These are phyloP conservation scores for Congeria kusceri DNA, from an alignment of 2,888 invertebrate genomes.

Conservation along the genomic window DNA sequence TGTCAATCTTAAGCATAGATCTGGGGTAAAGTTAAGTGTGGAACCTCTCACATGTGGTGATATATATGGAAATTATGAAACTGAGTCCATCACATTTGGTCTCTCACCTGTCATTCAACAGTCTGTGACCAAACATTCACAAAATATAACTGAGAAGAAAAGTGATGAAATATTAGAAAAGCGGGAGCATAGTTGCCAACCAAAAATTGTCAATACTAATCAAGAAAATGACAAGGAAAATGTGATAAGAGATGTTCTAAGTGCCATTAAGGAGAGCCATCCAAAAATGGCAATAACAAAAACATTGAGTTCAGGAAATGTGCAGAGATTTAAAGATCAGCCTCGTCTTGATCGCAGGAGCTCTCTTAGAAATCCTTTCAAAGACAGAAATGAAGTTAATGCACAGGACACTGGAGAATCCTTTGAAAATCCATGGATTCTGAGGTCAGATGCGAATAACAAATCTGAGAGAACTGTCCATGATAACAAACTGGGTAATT, in stretches of 20 bases:
- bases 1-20: background rate
- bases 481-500: too few species aligned
- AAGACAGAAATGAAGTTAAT: background rate
- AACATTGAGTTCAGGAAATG: background rate
- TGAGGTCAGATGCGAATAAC: slow-evolving; percentile 16
- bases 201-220: too few species aligned
- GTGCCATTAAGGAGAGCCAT: background rate
- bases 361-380: background rate
- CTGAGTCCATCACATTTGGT: background rate
- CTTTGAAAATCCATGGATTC: slow-evolving; percentile 57
- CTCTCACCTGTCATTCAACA: too few species aligned
- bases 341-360: background rate
- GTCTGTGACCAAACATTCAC: too few species aligned
- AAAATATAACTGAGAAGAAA: too few species aligned
- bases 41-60: slow-evolving; percentile 61
- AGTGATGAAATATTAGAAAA: too few species aligned
- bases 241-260: background rate
- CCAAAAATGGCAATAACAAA: background rate
- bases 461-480: background rate
- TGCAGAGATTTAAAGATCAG: background rate
- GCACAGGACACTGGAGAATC: background rate
- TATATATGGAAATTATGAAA: slow-evolving; percentile 58
- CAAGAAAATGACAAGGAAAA: background rate
- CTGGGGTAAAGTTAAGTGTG: background rate
- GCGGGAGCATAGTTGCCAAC: too few species aligned